A percentile compares a stretch with the other conserved stretches of the same genome.
These are phyloP conservation scores for Hemibagrus guttatus DNA, from an alignment of 2,797 vertebrate species.

Conservation along the genomic window DNA sequence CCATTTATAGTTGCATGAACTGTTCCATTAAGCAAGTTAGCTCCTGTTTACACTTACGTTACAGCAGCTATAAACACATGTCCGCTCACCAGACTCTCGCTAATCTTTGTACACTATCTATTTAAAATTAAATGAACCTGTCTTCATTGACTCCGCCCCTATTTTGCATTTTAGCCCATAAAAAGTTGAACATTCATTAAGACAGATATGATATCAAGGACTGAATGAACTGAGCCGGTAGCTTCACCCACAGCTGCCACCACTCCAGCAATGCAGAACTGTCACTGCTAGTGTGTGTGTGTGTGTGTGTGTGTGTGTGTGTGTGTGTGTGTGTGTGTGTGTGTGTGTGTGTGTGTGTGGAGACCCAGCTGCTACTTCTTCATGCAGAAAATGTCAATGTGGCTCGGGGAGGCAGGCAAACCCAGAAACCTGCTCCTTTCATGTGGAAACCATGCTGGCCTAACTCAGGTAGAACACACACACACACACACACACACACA, in stretches of 20 bases:
- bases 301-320: constrained; percentile 3
- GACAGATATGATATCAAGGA: not conserved
- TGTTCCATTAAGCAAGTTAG: not conserved
- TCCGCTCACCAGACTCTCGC: not conserved
- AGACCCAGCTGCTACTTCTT: constrained; percentile 56
- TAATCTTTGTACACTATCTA: not conserved
- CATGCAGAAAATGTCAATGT: constrained; percentile 53
- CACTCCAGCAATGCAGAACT: not conserved
- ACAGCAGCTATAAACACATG: not conserved
- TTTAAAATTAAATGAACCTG: not conserved
- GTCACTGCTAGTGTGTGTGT: constrained; percentile 22
- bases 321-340: constrained; percentile 6
- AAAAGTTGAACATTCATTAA: not conserved
- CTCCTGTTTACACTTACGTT: not conserved
- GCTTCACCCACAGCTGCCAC: constrained; percentile 12
- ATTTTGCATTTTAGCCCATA: not conserved
- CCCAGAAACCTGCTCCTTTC: constrained; percentile 47
- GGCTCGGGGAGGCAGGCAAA: constrained; percentile 44
- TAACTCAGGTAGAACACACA: constrained; percentile 27
- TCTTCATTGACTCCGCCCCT: not conserved
- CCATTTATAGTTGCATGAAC: not conserved
- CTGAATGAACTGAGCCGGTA: not conserved
- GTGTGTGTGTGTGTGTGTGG: constrained; percentile 34
- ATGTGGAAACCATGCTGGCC: constrained; percentile 46
- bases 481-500: constrained; percentile 36